These are phyloP conservation scores for Zaprionus capensis DNA, from an alignment of 1,140 invertebrate genomes.

Conservation along the genomic window DNA sequence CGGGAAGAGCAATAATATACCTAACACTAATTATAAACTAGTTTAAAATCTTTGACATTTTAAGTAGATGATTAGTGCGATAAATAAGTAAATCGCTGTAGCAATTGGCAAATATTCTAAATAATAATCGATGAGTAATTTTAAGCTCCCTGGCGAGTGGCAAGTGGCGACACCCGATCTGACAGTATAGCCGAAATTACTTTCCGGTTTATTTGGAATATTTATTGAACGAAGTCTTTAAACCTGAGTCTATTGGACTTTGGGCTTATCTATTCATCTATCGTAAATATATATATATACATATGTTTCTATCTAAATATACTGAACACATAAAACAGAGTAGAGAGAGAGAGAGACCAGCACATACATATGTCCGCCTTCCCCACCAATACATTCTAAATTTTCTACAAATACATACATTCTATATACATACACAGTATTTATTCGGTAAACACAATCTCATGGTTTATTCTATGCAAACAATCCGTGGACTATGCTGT, in stretches of 20 bases:
- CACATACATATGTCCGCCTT: neutral
- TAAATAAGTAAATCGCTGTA: neutral
- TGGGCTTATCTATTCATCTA: neutral
- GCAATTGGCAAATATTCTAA: constrained; percentile 3
- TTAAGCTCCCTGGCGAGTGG: neutral
- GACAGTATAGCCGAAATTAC: neutral
- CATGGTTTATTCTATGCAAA: constrained; percentile 41
- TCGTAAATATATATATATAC: neutral
- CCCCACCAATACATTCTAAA: neutral
- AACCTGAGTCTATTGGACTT: constrained; percentile 3
- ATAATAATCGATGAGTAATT: constrained; percentile 12
- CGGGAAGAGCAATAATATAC: neutral
- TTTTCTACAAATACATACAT: neutral
- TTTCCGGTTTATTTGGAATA: constrained; percentile 14
- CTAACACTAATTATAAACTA: constrained; percentile 3
- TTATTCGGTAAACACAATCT: constrained; percentile 13
- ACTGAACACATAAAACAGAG: constrained; percentile 1
- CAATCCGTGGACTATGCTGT: constrained; percentile 44
- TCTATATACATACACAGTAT: constrained; percentile 5
- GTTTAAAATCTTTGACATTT: constrained; percentile 1
- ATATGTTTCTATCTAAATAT: neutral
- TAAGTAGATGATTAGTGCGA: constrained; percentile 1
- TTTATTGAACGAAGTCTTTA: constrained; percentile 1
- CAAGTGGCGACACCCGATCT: neutral
- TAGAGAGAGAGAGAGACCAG: neutral